phyloP scores from a whole-genome alignment of 2,888 invertebrate species.

The Hydrotaea cyrtoneurina region DNA sequence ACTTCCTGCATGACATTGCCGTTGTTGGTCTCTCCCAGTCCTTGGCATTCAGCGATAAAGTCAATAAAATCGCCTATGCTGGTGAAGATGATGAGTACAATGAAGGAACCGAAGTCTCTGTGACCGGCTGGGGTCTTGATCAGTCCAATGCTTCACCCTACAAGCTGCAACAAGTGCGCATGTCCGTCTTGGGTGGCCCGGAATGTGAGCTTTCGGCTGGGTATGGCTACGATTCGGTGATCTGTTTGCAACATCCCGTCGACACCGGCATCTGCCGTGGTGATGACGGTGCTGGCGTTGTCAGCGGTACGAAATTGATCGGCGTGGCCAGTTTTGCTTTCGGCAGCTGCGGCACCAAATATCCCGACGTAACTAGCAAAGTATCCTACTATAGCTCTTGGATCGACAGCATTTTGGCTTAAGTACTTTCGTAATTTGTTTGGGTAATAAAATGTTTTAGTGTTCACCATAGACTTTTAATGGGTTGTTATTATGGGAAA shows the following conservation, averaged over 20 bases:
- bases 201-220: slow-evolving; percentile 73
- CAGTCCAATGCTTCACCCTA: slow-evolving; percentile 70
- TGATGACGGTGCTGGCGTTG: slow-evolving; percentile 76
- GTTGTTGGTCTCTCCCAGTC: slow-evolving; percentile 70
- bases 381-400: slow-evolving; percentile 73
- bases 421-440: not conserved
- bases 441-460: not conserved
- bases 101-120: slow-evolving; percentile 71
- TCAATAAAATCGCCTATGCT: slow-evolving; percentile 72
- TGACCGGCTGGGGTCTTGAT: slow-evolving; percentile 77
- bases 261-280: slow-evolving; percentile 76
- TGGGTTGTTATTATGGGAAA: not conserved
- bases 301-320: slow-evolving; percentile 72
- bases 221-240: slow-evolving; percentile 72
- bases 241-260: slow-evolving; percentile 73
- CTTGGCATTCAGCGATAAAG: slow-evolving; percentile 68
- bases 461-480: not conserved
- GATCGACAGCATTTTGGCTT: slow-evolving; percentile 70
- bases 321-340: slow-evolving; percentile 75
- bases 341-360: slow-evolving; percentile 75
- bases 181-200: slow-evolving; percentile 69
- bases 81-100: slow-evolving; percentile 68
- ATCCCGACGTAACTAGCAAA: slow-evolving; percentile 76
- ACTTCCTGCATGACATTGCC: slow-evolving; percentile 77
- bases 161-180: slow-evolving; percentile 73